Conservation (phyloP, 92 coral and sea anemone species). For the Umimayanthus kanabou region DNA sequence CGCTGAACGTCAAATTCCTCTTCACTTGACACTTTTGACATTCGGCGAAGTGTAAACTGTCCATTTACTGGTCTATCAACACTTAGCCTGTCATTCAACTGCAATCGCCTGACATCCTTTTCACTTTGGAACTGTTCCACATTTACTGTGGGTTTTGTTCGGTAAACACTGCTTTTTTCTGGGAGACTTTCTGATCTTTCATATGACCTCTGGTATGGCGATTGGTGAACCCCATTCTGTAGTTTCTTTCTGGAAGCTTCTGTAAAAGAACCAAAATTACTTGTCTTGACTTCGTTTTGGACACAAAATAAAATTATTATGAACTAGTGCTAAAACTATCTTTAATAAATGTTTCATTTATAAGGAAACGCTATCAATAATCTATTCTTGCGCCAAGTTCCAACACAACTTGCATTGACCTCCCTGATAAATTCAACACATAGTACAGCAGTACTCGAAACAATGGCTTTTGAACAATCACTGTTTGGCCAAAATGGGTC, state of each 20-base stretch:
- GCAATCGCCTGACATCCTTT: background rate
- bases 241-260: conserved; percentile 7
- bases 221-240: conserved; percentile 7
- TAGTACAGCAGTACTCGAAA: too few species aligned
- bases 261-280: background rate
- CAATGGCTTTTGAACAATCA: too few species aligned
- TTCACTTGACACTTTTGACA: conserved; percentile 26
- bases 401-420: too few species aligned
- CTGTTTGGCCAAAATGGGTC: too few species aligned
- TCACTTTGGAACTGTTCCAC: background rate
- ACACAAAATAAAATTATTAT: background rate
- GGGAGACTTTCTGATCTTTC: conserved; percentile 25
- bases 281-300: background rate
- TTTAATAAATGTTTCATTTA: background rate
- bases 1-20: conserved; percentile 42
- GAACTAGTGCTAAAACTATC: background rate
- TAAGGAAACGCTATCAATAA: too few species aligned
- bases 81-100: background rate
- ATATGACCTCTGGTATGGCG: conserved; percentile 9
- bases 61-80: conserved; percentile 24
- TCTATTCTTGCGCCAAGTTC: too few species aligned
- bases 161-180: conserved; percentile 1
- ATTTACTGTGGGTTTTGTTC: background rate
- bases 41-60: conserved; percentile 5
- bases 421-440: too few species aligned